These are phyloP conservation scores for Caenorhabditis brenneri DNA, from an alignment of 1,140 invertebrate species.

Conservation along the genomic window DNA sequence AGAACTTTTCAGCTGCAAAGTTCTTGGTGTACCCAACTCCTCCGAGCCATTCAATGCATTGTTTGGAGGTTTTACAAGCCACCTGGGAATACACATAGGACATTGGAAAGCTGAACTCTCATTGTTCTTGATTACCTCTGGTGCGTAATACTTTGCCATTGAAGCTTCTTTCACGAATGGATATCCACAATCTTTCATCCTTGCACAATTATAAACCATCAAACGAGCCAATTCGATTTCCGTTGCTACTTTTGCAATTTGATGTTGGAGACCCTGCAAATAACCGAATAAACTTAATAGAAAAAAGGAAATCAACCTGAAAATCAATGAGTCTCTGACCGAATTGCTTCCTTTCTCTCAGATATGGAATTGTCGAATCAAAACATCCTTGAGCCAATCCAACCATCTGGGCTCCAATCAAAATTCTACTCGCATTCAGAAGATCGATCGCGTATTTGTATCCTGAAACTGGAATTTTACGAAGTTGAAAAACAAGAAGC, in stretches of 20 bases:
- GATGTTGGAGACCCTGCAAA: slow-evolving; percentile 88
- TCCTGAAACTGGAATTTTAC: too few relatives aligned
- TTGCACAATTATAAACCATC: slow-evolving; percentile 89
- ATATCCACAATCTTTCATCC: slow-evolving; percentile 69
- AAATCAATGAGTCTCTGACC: slow-evolving; percentile 86
- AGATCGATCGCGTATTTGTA: slow-evolving; percentile 94
- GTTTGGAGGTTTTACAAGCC: slow-evolving; percentile 69
- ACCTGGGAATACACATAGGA: not conserved
- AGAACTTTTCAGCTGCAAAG: slow-evolving; percentile 94
- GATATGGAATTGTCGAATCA: slow-evolving; percentile 89
- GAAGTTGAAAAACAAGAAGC: too few relatives aligned
- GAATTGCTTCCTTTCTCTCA: slow-evolving; percentile 90
- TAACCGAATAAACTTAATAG: not conserved
- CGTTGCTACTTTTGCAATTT: slow-evolving; percentile 85
- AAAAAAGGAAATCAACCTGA: slow-evolving; percentile 76
- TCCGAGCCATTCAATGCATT: slow-evolving; percentile 96
- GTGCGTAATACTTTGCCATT: slow-evolving; percentile 89
- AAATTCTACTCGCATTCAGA: slow-evolving; percentile 91
- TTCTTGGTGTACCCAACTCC: slow-evolving; percentile 94
- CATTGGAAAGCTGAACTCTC: too few relatives aligned
- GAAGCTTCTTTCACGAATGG: slow-evolving; percentile 86
- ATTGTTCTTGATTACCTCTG: slow-evolving; percentile 62
- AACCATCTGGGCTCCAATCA: slow-evolving; percentile 93
- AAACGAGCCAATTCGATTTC: slow-evolving; percentile 87
- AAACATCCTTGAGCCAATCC: slow-evolving; percentile 90